A percentile compares a stretch with the other conserved stretches of the same genome.
phyloP scores from a whole-genome alignment of 2,888 invertebrate genomes.

The Serrognathus titanus region DNA sequence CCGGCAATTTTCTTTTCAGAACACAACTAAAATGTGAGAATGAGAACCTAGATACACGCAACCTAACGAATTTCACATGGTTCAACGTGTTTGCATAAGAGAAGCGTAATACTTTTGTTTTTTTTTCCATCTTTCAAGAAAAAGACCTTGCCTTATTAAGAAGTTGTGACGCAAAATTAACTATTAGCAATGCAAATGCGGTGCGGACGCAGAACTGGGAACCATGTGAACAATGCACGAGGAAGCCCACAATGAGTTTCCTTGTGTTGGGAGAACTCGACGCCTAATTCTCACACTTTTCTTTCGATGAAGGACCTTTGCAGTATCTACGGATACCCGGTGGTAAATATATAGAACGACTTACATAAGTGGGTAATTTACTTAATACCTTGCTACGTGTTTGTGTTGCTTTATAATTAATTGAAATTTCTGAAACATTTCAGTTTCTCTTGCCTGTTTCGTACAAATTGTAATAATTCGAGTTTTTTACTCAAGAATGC shows the following conservation, averaged over 20 bases:
- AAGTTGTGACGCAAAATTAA: background rate
- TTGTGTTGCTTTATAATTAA: no score
- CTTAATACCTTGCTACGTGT: no score
- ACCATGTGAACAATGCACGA: conserved; percentile 15
- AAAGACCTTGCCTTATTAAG: background rate
- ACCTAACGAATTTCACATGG: background rate
- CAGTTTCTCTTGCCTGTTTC: no score
- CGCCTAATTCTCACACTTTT: conserved; percentile 10
- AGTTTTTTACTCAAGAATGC: no score
- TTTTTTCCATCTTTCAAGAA: background rate
- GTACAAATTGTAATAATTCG: no score
- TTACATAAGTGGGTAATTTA: no score
- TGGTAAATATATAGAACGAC: no score
- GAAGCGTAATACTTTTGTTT: no score
- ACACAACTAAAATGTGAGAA: no score
- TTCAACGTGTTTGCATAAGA: background rate
- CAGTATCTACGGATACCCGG: no score
- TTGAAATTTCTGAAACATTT: no score
- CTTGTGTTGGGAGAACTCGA: conserved; percentile 6
- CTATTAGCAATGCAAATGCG: background rate
- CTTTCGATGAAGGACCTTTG: background rate
- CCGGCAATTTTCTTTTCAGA: no score
- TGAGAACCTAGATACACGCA: background rate
- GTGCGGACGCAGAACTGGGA: conserved; percentile 6
- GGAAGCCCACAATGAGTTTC: conserved; percentile 21